A percentile compares a stretch with the other conserved stretches of the same genome.
Evolutionary conservation across 1,140 invertebrate species (phyloP).

Genomic region (Oncopodura yosiiana): DNA sequence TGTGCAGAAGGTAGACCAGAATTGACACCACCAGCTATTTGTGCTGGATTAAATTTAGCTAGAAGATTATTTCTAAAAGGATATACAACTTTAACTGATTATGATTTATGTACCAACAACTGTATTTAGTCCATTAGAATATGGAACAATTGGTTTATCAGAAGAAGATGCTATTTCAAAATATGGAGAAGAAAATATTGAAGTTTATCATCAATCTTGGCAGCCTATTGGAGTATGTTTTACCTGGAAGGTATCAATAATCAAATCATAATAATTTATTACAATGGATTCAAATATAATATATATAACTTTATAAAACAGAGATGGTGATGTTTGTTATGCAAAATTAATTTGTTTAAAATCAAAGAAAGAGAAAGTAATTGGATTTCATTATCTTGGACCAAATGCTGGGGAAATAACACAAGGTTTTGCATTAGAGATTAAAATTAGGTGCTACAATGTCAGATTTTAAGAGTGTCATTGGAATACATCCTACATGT

Average conservation of each 20-base stretch:
- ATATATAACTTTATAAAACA: too few species aligned
- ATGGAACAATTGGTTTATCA: constrained; percentile 81
- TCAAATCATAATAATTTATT: constrained; percentile 71
- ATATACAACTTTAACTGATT: constrained; percentile 50
- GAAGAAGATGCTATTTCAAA: constrained; percentile 73
- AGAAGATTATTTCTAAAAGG: neutral
- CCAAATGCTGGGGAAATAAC: constrained; percentile 95
- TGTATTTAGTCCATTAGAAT: constrained; percentile 93
- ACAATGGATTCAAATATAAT: constrained; percentile 47
- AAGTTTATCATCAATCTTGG: constrained; percentile 85
- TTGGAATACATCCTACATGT: constrained; percentile 92
- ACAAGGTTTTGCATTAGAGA: constrained; percentile 46
- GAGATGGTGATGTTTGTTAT: neutral
- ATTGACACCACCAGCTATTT: constrained; percentile 55
- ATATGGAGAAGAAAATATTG: constrained; percentile 45
- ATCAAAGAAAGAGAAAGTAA: constrained; percentile 55
- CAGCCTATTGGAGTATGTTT: constrained; percentile 90
- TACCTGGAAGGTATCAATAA: constrained; percentile 67
- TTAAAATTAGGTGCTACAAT: constrained; percentile 51
- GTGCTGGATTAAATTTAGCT: constrained; percentile 37
- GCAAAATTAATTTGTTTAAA: constrained; percentile 12
- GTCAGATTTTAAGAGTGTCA: constrained; percentile 72
- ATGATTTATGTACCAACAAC: constrained; percentile 89
- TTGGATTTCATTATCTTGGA: constrained; percentile 91
- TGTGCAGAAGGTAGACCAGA: constrained; percentile 3